Conservation (phyloP, 2,797 vertebrate species). For the Avahi laniger region DNA sequence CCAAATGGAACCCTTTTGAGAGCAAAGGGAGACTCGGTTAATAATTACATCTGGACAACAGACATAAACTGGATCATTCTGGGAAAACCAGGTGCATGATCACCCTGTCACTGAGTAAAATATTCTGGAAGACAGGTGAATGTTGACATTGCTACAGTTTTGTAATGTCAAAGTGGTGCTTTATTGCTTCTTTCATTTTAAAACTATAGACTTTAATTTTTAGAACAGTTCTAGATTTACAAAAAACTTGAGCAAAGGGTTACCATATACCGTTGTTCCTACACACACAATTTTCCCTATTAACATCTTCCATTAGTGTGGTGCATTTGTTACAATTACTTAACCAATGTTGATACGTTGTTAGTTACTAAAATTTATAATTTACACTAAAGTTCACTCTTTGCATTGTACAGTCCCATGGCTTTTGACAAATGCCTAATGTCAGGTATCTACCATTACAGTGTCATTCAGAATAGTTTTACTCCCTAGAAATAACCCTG, state of each 20-base stretch:
- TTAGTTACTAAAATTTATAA: background rate
- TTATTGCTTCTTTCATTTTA: background rate
- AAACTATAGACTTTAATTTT: background rate
- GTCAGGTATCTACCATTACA: background rate
- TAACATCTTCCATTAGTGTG: background rate
- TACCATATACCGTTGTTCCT: too few species aligned
- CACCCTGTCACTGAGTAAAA: background rate
- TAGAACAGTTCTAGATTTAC: background rate
- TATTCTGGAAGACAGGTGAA: background rate
- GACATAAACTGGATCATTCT: background rate
- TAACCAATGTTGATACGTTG: background rate
- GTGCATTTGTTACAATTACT: background rate
- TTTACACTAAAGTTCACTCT: background rate
- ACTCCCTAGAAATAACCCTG: background rate
- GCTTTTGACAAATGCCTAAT: background rate
- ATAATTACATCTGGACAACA: background rate
- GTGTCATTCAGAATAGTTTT: background rate
- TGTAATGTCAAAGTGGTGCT: background rate
- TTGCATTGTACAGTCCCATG: background rate
- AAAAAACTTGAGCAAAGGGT: background rate
- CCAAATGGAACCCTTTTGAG: background rate
- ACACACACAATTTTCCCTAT: background rate
- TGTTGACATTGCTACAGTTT: background rate
- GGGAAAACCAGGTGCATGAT: background rate
- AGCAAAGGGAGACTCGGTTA: background rate